phyloP scores from a whole-genome alignment of 1,140 invertebrate species.

The Papilio polyxenes region DNA sequence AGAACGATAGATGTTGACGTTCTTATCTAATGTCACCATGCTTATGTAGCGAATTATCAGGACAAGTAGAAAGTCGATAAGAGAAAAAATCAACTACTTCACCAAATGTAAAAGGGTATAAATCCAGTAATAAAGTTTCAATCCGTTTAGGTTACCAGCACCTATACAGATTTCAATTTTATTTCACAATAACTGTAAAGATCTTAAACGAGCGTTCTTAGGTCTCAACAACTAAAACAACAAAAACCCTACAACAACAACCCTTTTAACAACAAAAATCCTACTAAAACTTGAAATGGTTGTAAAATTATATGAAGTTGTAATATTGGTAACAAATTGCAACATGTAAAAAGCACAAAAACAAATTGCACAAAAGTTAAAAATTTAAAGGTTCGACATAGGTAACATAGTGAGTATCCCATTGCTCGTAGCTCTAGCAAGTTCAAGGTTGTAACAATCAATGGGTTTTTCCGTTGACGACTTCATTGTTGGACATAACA shows the following conservation, averaged over 20 bases:
- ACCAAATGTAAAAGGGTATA: background rate
- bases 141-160: background rate
- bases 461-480: background rate
- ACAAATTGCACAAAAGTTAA: too few species aligned
- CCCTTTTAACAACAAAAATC: too few species aligned
- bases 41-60: background rate
- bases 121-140: background rate
- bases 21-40: slow-evolving; percentile 33
- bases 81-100: background rate
- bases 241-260: too few species aligned
- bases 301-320: too few species aligned
- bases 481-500: background rate
- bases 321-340: too few species aligned
- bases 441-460: background rate
- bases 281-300: too few species aligned
- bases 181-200: background rate
- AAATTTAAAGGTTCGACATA: background rate
- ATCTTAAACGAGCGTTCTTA: too few species aligned
- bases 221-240: too few species aligned
- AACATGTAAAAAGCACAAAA: too few species aligned
- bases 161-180: background rate
- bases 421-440: background rate
- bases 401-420: background rate
- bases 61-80: slow-evolving; percentile 11
- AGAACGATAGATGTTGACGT: slow-evolving; percentile 35